Percentiles rank a stretch among this genome's conserved stretches.
phyloP scores from a whole-genome alignment of 2,113 vertebrate species.

The Gymnocephalus cernua region DNA sequence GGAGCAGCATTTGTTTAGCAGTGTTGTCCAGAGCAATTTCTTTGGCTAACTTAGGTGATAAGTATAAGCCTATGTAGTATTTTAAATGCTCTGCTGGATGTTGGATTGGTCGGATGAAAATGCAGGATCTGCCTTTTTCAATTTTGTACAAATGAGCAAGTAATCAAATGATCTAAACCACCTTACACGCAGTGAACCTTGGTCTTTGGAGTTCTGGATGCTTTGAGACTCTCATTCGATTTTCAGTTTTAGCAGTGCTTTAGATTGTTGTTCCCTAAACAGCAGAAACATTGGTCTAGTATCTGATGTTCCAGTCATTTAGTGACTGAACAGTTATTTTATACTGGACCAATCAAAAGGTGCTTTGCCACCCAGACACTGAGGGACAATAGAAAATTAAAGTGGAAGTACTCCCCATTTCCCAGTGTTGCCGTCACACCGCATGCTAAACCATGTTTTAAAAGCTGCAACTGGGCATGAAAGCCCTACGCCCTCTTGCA shows the following conservation, averaged over 20 bases:
- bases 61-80: not conserved
- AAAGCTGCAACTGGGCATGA: conserved; percentile 9
- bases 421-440: not conserved
- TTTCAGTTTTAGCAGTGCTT: not conserved
- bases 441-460: conserved; percentile 2
- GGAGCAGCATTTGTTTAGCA: not conserved
- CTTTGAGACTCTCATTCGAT: not conserved
- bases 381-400: not conserved
- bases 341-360: not conserved
- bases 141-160: not conserved
- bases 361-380: not conserved
- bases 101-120: not conserved
- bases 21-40: not conserved
- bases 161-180: not conserved
- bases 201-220: not conserved
- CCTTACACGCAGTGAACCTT: not conserved
- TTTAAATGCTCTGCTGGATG: not conserved
- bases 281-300: not conserved
- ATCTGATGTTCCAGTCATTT: not conserved
- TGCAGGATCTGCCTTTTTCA: not conserved
- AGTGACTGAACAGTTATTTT: not conserved
- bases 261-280: not conserved
- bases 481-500: conserved; percentile 1
- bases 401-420: conserved; percentile 6
- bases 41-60: conserved; percentile 6